These are phyloP conservation scores for Hassar affinis DNA, from an alignment of 2,113 vertebrate genomes.

Conservation along the genomic window DNA sequence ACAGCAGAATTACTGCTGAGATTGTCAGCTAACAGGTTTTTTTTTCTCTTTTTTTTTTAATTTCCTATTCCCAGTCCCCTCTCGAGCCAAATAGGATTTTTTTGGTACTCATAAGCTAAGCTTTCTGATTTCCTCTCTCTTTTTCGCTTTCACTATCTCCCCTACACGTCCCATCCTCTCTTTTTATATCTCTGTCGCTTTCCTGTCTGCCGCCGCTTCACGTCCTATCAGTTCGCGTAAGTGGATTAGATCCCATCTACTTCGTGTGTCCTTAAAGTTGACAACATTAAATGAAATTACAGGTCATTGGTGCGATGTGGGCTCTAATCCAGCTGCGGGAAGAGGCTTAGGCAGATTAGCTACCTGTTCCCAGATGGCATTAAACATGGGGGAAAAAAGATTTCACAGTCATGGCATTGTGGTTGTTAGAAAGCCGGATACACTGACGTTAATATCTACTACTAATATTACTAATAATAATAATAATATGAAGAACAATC, in stretches of 20 bases:
- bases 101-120: conserved; percentile 2
- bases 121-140: conserved; percentile 27
- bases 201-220: not conserved
- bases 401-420: not conserved
- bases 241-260: conserved; percentile 74
- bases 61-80: conserved; percentile 14
- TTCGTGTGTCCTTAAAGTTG: conserved; percentile 68
- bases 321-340: conserved; percentile 72
- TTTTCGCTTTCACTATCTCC: conserved; percentile 6
- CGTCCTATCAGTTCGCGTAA: conserved; percentile 65
- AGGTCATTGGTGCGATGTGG: conserved; percentile 72
- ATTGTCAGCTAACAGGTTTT: conserved; percentile 57
- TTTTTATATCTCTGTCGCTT: not conserved
- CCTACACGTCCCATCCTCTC: not conserved
- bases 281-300: conserved; percentile 78
- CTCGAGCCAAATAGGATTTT: conserved; percentile 40
- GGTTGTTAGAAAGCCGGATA: not conserved
- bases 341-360: conserved; percentile 72
- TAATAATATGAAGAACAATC: not conserved
- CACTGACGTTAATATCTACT: not conserved
- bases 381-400: conserved; percentile 67
- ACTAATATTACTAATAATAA: not conserved
- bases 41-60: conserved; percentile 17
- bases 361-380: conserved; percentile 72
- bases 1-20: conserved; percentile 53